phyloP scores from a whole-genome alignment of 2,888 invertebrate genomes.

The Dicycla oo region DNA sequence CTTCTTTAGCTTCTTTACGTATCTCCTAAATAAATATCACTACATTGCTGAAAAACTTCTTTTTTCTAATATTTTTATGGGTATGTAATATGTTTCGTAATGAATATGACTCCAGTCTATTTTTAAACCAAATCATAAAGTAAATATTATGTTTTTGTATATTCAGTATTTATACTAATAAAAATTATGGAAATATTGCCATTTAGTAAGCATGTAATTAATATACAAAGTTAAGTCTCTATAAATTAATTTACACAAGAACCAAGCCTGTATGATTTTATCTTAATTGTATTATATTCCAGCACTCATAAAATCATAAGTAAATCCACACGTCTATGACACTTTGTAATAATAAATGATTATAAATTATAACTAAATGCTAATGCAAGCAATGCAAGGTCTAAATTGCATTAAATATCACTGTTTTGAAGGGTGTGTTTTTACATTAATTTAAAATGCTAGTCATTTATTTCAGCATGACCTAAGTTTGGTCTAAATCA shows the following conservation, averaged over 20 bases:
- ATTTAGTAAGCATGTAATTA: slow-evolving; percentile 27
- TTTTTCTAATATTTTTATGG: no score
- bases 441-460: slow-evolving; percentile 27
- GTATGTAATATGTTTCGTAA: no score
- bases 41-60: background rate
- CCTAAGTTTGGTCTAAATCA: background rate
- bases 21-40: background rate
- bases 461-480: slow-evolving; percentile 1
- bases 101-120: no score
- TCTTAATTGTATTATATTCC: slow-evolving; percentile 57
- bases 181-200: slow-evolving; percentile 38
- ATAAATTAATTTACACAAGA: slow-evolving; percentile 50
- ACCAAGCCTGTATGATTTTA: slow-evolving; percentile 55
- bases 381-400: slow-evolving; percentile 16
- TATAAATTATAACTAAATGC: slow-evolving; percentile 42
- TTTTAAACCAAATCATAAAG: no score
- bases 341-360: slow-evolving; percentile 33
- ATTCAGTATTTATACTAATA: slow-evolving; percentile 13
- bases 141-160: slow-evolving; percentile 8
- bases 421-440: slow-evolving; percentile 24
- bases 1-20: slow-evolving; percentile 1
- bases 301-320: slow-evolving; percentile 31
- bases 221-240: slow-evolving; percentile 16
- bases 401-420: slow-evolving; percentile 16
- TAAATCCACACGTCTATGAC: slow-evolving; percentile 30